These are phyloP conservation scores for Lophius piscatorius DNA, from an alignment of 2,113 vertebrate species.

Conservation along the genomic window DNA sequence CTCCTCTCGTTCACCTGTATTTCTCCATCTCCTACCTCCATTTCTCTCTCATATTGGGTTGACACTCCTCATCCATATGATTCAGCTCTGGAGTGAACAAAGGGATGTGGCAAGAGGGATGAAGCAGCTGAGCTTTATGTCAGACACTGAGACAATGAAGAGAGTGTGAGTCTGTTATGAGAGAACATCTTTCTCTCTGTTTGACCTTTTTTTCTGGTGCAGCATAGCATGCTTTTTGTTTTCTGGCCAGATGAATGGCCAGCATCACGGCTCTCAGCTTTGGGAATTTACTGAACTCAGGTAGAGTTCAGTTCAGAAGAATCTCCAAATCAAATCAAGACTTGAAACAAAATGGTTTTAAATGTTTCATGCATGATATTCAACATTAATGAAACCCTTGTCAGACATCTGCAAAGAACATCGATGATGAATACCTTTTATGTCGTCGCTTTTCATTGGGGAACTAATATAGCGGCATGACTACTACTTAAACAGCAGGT, in stretches of 20 bases:
- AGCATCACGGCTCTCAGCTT: background rate
- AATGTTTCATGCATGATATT: background rate
- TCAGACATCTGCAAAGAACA: too few species aligned
- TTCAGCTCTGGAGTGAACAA: slow-evolving; percentile 34
- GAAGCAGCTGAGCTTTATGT: slow-evolving; percentile 14
- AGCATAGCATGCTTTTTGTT: slow-evolving; percentile 1
- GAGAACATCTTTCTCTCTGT: slow-evolving; percentile 1
- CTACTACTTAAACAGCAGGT: background rate
- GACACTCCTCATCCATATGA: slow-evolving; percentile 15
- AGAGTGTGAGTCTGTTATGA: slow-evolving; percentile 29
- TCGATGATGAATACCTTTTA: too few species aligned
- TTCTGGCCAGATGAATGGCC: background rate
- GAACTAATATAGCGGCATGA: background rate
- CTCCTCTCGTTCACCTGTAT: background rate
- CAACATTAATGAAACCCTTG: background rate
- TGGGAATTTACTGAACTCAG: background rate
- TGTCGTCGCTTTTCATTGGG: too few species aligned
- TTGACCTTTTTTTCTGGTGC: background rate
- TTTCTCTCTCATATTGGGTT: slow-evolving; percentile 12
- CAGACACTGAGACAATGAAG: slow-evolving; percentile 29
- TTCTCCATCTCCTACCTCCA: background rate
- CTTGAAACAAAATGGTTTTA: background rate
- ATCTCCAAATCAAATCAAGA: too few species aligned
- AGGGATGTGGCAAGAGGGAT: slow-evolving; percentile 17
- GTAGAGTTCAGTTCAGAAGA: too few species aligned